These are phyloP conservation scores for Hyposoter didymator DNA, from an alignment of 2,888 invertebrate species.

Conservation along the genomic window DNA sequence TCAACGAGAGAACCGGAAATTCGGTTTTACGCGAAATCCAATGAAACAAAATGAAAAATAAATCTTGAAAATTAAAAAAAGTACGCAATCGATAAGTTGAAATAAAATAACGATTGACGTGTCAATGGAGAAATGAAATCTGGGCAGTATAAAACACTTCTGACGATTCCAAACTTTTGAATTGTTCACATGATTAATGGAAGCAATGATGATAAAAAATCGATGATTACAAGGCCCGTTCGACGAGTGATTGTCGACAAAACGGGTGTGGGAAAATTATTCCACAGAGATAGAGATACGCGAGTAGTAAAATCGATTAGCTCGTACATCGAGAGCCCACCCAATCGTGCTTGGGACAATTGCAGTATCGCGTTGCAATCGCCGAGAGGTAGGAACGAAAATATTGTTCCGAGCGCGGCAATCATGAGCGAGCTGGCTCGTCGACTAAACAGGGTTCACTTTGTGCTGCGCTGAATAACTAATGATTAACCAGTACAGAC, in stretches of 20 bases:
- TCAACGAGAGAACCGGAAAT: not conserved
- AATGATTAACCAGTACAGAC: constrained; percentile 54
- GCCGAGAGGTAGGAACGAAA: constrained; percentile 59
- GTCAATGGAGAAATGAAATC: not conserved
- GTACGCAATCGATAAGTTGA: not conserved
- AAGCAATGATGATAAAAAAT: constrained; percentile 39
- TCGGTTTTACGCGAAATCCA: not conserved
- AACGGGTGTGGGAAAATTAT: not conserved
- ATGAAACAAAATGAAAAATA: not conserved
- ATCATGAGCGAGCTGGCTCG: constrained; percentile 51
- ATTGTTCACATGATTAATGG: constrained; percentile 9
- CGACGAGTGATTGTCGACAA: not conserved
- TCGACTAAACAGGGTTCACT: constrained; percentile 35
- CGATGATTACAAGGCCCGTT: constrained; percentile 51
- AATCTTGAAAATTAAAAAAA: not conserved
- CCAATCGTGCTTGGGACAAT: constrained; percentile 49
- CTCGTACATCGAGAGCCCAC: constrained; percentile 50
- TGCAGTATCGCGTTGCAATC: constrained; percentile 59
- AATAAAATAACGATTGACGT: not conserved
- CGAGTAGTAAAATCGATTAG: constrained; percentile 62
- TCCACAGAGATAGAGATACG: constrained; percentile 1
- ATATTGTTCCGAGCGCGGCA: constrained; percentile 61
- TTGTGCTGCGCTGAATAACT: constrained; percentile 58
- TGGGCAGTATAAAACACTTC: not conserved
- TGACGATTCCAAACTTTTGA: constrained; percentile 24